Evolutionary conservation across 2,113 vertebrate genomes (phyloP).

Genomic region (Smithornis capensis): DNA sequence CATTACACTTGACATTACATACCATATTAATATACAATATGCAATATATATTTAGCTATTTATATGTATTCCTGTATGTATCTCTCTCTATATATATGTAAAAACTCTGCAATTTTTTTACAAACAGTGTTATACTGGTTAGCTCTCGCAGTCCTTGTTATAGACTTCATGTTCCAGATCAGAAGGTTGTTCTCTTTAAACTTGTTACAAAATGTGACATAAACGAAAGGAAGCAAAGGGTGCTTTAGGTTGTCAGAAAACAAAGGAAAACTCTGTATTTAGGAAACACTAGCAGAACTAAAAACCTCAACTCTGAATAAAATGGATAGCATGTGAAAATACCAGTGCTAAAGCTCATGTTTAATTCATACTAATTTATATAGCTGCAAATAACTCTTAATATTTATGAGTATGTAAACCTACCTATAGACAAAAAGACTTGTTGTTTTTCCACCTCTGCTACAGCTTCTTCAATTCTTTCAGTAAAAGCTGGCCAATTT

Average conservation of each 20-base stretch:
- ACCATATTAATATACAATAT: background rate
- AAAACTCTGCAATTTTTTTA: background rate
- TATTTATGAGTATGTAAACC: background rate
- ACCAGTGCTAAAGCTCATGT: background rate
- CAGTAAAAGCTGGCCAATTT: constrained; percentile 34
- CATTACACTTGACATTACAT: background rate
- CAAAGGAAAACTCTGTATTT: background rate
- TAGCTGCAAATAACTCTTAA: background rate
- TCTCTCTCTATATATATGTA: background rate
- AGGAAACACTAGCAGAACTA: background rate
- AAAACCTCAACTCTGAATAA: background rate
- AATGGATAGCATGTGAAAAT: background rate
- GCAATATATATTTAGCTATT: background rate
- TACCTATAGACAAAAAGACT: background rate
- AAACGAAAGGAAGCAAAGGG: background rate
- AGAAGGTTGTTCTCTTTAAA: background rate
- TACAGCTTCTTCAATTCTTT: constrained; percentile 1
- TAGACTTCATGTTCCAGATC: background rate
- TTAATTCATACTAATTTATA: background rate
- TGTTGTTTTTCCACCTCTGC: background rate
- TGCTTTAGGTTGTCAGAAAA: background rate
- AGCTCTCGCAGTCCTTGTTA: background rate
- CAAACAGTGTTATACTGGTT: rapidly evolving
- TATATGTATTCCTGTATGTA: background rate
- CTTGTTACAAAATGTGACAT: background rate